Conservation (phyloP, 1,140 invertebrate species). For the Rhyzopertha dominica region DNA sequence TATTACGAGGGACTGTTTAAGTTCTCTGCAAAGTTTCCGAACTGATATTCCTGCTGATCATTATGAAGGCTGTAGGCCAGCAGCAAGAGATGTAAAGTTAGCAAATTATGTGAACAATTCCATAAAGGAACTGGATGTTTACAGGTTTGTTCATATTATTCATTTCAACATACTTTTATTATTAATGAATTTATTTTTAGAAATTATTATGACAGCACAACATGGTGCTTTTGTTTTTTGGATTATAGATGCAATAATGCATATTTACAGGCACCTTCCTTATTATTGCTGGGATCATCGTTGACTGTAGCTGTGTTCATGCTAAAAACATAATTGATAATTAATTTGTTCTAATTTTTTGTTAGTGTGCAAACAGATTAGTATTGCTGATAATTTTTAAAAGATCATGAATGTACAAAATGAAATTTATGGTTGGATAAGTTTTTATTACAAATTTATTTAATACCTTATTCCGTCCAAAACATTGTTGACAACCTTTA, state of each 20-base stretch:
- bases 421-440: too few relatives aligned
- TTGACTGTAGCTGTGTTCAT: too few relatives aligned
- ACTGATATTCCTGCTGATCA: constrained; percentile 88
- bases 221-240: constrained; percentile 88
- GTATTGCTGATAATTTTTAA: too few relatives aligned
- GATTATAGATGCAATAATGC: constrained; percentile 80
- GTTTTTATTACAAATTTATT: too few relatives aligned
- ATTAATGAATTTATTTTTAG: constrained; percentile 50
- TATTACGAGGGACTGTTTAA: constrained; percentile 82
- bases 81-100: constrained; percentile 70
- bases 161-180: constrained; percentile 2
- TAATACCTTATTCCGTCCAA: too few relatives aligned
- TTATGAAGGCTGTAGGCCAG: constrained; percentile 82
- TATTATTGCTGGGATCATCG: too few relatives aligned
- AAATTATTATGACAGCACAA: constrained; percentile 75
- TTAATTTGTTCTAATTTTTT: too few relatives aligned
- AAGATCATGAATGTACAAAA: too few relatives aligned
- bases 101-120: constrained; percentile 84
- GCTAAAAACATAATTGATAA: too few relatives aligned
- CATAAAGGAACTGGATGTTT: constrained; percentile 80
- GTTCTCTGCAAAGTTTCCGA: constrained; percentile 66
- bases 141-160: constrained; percentile 52
- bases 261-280: too few relatives aligned
- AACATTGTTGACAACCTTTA: too few relatives aligned
- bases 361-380: too few relatives aligned